Conservation (phyloP, 1,140 invertebrate genomes). For the Diabrotica undecimpunctata region DNA sequence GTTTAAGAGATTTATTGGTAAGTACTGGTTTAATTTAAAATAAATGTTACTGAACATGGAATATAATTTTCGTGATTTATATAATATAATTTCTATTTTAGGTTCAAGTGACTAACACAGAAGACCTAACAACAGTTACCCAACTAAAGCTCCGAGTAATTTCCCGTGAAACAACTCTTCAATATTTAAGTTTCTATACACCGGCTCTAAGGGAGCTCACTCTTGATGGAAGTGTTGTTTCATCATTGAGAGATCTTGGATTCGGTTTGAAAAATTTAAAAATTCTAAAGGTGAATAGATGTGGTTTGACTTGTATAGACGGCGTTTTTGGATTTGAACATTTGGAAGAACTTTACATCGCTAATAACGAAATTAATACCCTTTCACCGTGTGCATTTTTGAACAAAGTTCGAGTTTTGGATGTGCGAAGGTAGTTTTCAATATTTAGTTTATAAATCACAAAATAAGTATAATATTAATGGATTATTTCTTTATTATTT, state of each 20-base stretch:
- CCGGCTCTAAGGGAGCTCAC: slow-evolving; percentile 57
- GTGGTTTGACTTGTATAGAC: slow-evolving; percentile 60
- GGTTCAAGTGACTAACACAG: slow-evolving; percentile 53
- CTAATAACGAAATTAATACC: slow-evolving; percentile 58
- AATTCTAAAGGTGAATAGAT: slow-evolving; percentile 61
- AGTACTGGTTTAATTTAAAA: slow-evolving; percentile 22
- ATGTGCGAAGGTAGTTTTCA: slow-evolving; percentile 50
- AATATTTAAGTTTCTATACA: slow-evolving; percentile 56
- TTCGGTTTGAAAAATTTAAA: slow-evolving; percentile 57
- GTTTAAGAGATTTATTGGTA: slow-evolving; percentile 57
- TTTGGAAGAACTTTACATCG: slow-evolving; percentile 58
- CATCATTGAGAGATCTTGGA: slow-evolving; percentile 63
- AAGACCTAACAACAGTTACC: slow-evolving; percentile 56
- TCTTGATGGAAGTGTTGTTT: slow-evolving; percentile 61
- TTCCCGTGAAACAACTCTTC: slow-evolving; percentile 57
- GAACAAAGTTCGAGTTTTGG: slow-evolving; percentile 51
- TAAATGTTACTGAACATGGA: not conserved
- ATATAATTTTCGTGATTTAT: not conserved
- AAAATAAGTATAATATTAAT: too few relatives aligned
- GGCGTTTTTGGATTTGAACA: slow-evolving; percentile 56
- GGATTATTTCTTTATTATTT: too few relatives aligned
- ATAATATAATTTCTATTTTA: slow-evolving; percentile 32
- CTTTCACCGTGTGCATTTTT: slow-evolving; percentile 55
- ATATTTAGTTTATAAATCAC: too few relatives aligned
- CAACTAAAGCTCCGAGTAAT: slow-evolving; percentile 60